Base-by-base conservation (phyloP, 2,113 vertebrate genomes). In the Orcinus orca region DNA sequence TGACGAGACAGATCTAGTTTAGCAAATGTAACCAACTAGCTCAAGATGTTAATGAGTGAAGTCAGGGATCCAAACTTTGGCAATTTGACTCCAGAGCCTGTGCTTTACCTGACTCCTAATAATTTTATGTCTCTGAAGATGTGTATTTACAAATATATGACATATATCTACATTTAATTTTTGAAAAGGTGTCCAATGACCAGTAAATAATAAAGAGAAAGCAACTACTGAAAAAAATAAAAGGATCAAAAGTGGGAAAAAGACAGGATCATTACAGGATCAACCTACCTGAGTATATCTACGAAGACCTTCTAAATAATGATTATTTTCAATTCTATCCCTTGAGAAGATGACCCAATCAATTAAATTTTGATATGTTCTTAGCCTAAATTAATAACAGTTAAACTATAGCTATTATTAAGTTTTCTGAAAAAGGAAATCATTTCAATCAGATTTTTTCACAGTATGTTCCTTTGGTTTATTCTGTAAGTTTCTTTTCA, bases 311-410 rank as follows among this genome's bases (percentile, higher is more conserved):
- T 65, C 31, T 73, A 73, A 83, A 84, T 87, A 41, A 81, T 44
- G 8, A 96, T 83, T 68, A 74, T 93, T 70, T 89, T 86, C 26
- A 55, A 47, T 73, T 86, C 38, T 67, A 71, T 55, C 17, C 31
- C 55, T 94, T 87, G n/a, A 96, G 41, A 83, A 89, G 87, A 92
- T 73, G 38, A 67, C 50, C 86, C 36, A 62, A n/a, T 41, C 18
- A 68, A 84, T 50, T 88, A 47, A 41, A 86, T 87, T 67, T 67
- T 58, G 23, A 82, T 53, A 5, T 73, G 33, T 70, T 83, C 31
- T 77, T 67, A 44, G 33, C 33, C 31, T 76, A 70, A 36, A 60
- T 23, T 85, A 60, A 20, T 60, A 68, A 67, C 10, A 44, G 55
- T 58, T 83, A 68, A 71, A 55, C 38, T 63, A 68, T 1, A 77